These are phyloP conservation scores for Drosophila trapezifrons DNA, from an alignment of 1,140 invertebrate genomes.

Conservation along the genomic window DNA sequence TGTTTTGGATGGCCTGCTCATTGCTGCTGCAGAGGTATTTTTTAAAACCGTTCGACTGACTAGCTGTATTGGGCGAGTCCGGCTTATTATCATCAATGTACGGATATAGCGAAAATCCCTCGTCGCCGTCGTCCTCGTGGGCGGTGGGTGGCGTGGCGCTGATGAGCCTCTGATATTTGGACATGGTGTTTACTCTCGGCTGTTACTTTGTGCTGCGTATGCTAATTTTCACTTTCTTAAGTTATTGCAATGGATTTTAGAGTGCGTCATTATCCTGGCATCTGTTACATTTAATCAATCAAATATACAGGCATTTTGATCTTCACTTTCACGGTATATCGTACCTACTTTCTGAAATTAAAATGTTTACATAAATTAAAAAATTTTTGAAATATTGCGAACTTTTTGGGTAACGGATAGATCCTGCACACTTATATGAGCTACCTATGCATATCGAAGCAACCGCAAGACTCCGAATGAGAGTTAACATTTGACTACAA, in stretches of 20 bases:
- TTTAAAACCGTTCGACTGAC: not conserved
- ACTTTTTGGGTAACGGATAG: not conserved
- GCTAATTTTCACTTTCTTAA: conserved; percentile 9
- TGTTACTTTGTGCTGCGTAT: conserved; percentile 21
- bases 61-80: conserved; percentile 5
- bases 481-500: no score
- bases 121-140: conserved; percentile 64
- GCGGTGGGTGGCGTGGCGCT: conserved; percentile 34
- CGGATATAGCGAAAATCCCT: conserved; percentile 47
- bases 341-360: not conserved
- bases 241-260: conserved; percentile 48
- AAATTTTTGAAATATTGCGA: not conserved
- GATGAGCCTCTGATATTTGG: conserved; percentile 77
- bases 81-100: conserved; percentile 56
- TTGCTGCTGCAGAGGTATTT: conserved; percentile 5
- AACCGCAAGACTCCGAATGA: not conserved
- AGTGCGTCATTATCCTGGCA: conserved; percentile 7
- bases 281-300: conserved; percentile 31
- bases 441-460: no score
- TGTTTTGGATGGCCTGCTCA: conserved; percentile 29
- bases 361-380: no score
- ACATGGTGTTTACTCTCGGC: conserved; percentile 44
- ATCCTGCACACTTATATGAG: not conserved
- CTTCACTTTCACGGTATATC: not conserved
- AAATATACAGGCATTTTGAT: not conserved